Conservation (phyloP, 2,797 vertebrate species). For the Lindbergichthys nudifrons region DNA sequence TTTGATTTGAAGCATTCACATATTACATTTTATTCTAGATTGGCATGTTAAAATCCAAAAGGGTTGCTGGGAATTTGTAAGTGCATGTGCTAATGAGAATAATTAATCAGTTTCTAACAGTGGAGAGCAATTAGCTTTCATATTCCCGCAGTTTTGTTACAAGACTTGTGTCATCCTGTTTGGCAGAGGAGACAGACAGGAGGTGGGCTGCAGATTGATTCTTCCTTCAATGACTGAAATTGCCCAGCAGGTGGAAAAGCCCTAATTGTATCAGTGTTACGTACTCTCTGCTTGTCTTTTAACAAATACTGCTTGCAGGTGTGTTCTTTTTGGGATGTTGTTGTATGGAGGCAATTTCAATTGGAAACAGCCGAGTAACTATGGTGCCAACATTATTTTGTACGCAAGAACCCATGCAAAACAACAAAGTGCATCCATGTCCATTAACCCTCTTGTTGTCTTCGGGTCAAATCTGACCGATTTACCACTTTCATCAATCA, state of each 20-base stretch:
- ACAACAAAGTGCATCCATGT: background rate
- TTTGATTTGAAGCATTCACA: background rate
- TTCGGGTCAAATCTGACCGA: no score
- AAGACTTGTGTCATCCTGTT: background rate
- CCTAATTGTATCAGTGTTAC: background rate
- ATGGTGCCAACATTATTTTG: background rate
- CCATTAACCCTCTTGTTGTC: background rate
- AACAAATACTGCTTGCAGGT: background rate
- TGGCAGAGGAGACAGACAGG: constrained; percentile 29
- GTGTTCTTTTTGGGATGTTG: constrained; percentile 13
- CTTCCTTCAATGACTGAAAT: constrained; percentile 39
- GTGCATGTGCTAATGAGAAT: background rate
- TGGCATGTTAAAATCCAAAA: background rate
- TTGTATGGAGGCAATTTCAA: background rate
- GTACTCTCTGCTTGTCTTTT: constrained; percentile 5
- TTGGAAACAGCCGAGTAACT: background rate
- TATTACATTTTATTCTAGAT: background rate
- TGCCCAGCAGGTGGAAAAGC: constrained; percentile 30
- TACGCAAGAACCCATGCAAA: background rate
- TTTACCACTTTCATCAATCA: no score
- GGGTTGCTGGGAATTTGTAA: background rate
- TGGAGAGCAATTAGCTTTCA: background rate
- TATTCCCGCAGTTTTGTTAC: constrained; percentile 17
- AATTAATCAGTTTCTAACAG: background rate
- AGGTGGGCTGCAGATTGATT: constrained; percentile 17